Base-by-base conservation (phyloP, 2,113 vertebrate species). In the Cromileptes altivelis region DNA sequence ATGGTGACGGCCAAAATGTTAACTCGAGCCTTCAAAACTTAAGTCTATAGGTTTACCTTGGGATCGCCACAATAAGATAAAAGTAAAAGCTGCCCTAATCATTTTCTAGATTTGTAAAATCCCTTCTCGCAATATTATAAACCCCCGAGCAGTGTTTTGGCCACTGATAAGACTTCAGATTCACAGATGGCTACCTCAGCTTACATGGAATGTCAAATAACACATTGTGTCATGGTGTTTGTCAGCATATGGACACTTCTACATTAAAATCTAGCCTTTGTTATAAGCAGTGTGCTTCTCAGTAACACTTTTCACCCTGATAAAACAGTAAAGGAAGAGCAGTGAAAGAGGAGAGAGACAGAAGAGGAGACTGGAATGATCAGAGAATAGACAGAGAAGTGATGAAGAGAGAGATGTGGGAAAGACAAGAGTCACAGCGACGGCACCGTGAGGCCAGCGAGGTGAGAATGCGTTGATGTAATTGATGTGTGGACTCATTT, bases 401-500 rank as follows among this genome's bases (percentile, higher is more conserved):
- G 83, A 86, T 67, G 57, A 89, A 78, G 18, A 30, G 78, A 78
- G 76, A 60, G 74, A 89, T 70, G 88, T 75, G 40, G 84, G 80
- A 78, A 63, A 52, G 45, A 78, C 21, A 47, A 45, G 68, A 70
- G 65, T 47, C 50, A 15, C 53, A 58, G 70, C 56, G 27, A 47
- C 25, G 40, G 83, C 37, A 52, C 10, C 78, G 69, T 18, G 53
- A 79, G 53, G 55, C 18, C 19, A 40, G 70, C 87, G 57, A 94
- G 94, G 89, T 81, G 91, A 80, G 91, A 91, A 88, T 77, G 88
- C 3, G 75, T 88, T 92, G 93, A 94, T 88, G 86, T 94, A 90
- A 93, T 90, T 94, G 86, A 94, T 94, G 94, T 82, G 90, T 37
- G 82, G 87, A 92, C 91, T 92, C 88, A 92, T 95, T 94, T 94